Evolutionary conservation across 2,888 invertebrate species (phyloP).

Genomic region (Drosophila anceps): DNA sequence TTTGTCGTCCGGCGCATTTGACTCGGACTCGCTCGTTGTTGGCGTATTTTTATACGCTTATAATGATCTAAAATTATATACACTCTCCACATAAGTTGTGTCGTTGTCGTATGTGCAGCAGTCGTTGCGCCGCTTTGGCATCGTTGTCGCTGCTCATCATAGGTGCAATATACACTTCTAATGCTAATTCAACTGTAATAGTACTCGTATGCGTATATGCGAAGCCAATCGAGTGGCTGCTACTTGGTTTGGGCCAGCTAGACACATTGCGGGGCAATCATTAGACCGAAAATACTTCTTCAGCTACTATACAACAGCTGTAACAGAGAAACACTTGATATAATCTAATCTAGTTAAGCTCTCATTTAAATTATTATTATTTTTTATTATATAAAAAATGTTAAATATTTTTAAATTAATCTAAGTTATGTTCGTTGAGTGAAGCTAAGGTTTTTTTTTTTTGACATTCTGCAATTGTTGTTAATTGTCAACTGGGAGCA

Average conservation of each 20-base stretch:
- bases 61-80: constrained; percentile 78
- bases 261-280: constrained; percentile 11
- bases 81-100: constrained; percentile 46
- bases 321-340: neutral
- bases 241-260: constrained; percentile 44
- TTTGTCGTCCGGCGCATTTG: constrained; percentile 54
- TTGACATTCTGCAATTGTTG: neutral
- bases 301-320: neutral
- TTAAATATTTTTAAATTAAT: no score
- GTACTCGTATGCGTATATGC: constrained; percentile 53
- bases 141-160: constrained; percentile 49
- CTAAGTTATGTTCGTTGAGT: neutral
- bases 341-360: neutral
- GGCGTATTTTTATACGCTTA: constrained; percentile 74
- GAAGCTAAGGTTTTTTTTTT: neutral
- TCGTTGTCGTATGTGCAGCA: constrained; percentile 30
- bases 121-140: constrained; percentile 34
- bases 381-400: neutral
- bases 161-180: constrained; percentile 76
- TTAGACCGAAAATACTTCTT: neutral
- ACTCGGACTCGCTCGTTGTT: constrained; percentile 51
- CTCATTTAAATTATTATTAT: no score
- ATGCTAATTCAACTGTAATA: constrained; percentile 75
- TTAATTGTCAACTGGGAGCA: constrained; percentile 11
- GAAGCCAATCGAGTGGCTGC: constrained; percentile 35